Base-by-base conservation (phyloP, 2,888 invertebrate genomes). In the Cryptocephalus moraei region DNA sequence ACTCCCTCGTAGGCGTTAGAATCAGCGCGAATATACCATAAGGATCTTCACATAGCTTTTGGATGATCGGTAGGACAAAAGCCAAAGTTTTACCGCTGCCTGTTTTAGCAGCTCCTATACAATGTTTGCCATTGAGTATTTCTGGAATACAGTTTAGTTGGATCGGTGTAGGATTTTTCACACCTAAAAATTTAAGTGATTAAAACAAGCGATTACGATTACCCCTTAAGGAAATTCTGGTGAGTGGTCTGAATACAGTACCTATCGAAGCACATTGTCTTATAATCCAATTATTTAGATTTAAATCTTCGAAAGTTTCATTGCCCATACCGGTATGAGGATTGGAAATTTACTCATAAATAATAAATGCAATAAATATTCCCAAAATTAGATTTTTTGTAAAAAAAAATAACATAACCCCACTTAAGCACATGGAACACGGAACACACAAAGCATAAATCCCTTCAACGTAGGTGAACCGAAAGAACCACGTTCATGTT, bases 81-180 rank as follows among this genome's bases (percentile, higher is more conserved):
- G 97, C 94, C 62, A 97, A 82, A 0, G 99, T 99, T 75, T 99
- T 99, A 1, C 97, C 97, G 47, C 94, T 95, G 10, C 97, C 97
- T 8, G 97, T 99, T 70, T 96, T 94, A 0, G 96, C 94, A 59
- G 93, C 93, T 8, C 94, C 97, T 52, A 99, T 87, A 59, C 93
- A 92, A 73, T 96, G 91, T 57, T 79, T 75, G 0, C 93, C 93
- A 49, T 74, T 64, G 36, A 92, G 68, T 57, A 92, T 88, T 51
- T 76, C 74, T 4, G 89, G 82, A 60, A 93, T 85, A 63, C 91
- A 91, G 53, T 84, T 81, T 60, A 75, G 70, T 68, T 93, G 92
- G 48, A 93, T 90, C 0, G 85, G 81, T 1, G 91, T 91, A 9
- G 91, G 89, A 42, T 72, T 73, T 63, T 77, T 83, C 8, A 91